phyloP scores from a whole-genome alignment of 2,113 vertebrate species.

The Chionomys nivalis region DNA sequence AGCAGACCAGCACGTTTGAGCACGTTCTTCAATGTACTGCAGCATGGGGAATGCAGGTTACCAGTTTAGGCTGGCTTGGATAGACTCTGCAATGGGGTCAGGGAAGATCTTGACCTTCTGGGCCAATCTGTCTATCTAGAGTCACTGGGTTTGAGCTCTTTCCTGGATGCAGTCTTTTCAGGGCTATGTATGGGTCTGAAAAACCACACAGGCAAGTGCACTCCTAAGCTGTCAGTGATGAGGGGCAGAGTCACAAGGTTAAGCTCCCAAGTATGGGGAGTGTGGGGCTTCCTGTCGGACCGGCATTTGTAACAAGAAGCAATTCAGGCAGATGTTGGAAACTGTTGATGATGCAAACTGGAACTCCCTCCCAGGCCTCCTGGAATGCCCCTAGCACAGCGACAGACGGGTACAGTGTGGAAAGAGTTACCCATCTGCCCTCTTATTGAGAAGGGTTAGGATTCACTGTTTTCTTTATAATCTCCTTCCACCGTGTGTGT shows the following conservation, averaged over 20 bases:
- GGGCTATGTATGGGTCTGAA: not conserved
- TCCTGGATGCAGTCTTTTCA: not conserved
- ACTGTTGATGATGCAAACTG: not conserved
- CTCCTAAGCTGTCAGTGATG: not conserved
- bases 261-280: not conserved
- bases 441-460: not conserved
- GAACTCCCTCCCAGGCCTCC: not conserved
- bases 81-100: not conserved
- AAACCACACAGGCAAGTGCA: not conserved
- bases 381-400: not conserved
- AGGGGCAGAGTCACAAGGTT: not conserved
- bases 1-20: not conserved
- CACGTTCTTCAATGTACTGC: accelerated
- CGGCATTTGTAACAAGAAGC: constrained; percentile 29
- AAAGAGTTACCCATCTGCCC: not conserved
- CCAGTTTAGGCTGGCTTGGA: not conserved
- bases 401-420: not conserved
- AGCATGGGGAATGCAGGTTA: not conserved
- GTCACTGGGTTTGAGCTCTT: not conserved
- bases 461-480: not conserved
- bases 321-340: constrained; percentile 12
- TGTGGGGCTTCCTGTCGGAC: not conserved
- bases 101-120: not conserved
- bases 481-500: not conserved
- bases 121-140: not conserved